Evolutionary conservation across 2,797 vertebrate species (phyloP).

Genomic region (Sebastes oblongus): DNA sequence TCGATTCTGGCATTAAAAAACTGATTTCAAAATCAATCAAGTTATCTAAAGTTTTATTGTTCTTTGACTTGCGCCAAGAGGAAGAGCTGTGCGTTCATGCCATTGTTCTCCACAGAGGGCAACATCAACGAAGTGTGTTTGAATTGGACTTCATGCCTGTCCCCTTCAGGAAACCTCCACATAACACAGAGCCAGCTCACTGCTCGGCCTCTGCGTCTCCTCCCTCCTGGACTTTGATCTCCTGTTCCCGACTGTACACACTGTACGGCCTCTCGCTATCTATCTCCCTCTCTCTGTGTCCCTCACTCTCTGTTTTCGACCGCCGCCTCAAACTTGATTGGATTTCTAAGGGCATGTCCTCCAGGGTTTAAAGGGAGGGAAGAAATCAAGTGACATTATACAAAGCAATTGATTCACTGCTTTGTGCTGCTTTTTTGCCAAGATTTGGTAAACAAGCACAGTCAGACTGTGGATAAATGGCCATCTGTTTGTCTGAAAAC

Average conservation of each 20-base stretch:
- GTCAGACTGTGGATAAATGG: constrained; percentile 33
- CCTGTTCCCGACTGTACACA: constrained; percentile 34
- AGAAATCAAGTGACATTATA: constrained; percentile 23
- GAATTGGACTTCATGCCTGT: constrained; percentile 7
- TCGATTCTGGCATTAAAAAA: no score
- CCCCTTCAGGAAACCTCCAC: constrained; percentile 52
- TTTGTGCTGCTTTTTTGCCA: neutral
- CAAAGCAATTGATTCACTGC: constrained; percentile 27
- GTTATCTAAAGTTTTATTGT: neutral
- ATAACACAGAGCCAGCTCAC: constrained; percentile 38
- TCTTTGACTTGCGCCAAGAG: constrained; percentile 37
- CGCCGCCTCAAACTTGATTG: constrained; percentile 22
- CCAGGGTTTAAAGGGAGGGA: neutral
- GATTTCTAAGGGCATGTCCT: constrained; percentile 31
- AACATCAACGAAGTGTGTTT: constrained; percentile 15
- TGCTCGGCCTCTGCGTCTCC: constrained; percentile 27
- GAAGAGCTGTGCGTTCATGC: neutral
- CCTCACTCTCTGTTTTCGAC: constrained; percentile 19
- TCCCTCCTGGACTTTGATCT: constrained; percentile 69
- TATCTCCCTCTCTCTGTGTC: neutral
- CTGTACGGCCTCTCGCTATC: constrained; percentile 23
- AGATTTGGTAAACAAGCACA: constrained; percentile 16
- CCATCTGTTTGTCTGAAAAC: constrained; percentile 51
- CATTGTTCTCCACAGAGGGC: neutral
- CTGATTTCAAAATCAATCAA: no score